A percentile compares a stretch with the other conserved stretches of the same genome.
phyloP scores from a whole-genome alignment of 2,888 invertebrate species.

The Lepidocyrtinus sp. region DNA sequence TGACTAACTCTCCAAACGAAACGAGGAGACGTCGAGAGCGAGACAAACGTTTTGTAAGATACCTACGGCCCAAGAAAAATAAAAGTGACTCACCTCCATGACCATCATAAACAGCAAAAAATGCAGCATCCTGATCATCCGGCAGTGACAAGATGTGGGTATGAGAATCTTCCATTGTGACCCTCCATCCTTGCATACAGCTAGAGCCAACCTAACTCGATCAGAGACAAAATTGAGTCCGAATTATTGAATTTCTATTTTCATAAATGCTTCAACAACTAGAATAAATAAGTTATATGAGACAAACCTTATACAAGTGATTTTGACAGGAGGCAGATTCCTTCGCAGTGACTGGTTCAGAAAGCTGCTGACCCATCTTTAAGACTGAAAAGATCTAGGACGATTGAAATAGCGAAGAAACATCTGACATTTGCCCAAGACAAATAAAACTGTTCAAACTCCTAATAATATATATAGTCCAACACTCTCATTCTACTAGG shows the following conservation, averaged over 20 bases:
- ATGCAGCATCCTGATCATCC: conserved; percentile 93
- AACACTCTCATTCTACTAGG: not conserved
- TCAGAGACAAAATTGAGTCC: conserved; percentile 72
- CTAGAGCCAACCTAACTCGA: conserved; percentile 89
- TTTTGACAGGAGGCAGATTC: conserved; percentile 87
- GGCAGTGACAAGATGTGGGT: conserved; percentile 94
- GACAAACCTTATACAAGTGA: conserved; percentile 69
- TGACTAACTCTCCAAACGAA: too few relatives aligned
- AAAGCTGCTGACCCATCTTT: conserved; percentile 96
- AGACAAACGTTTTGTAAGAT: too few relatives aligned
- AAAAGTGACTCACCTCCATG: conserved; percentile 89
- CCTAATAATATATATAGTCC: not conserved
- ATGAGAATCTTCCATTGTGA: conserved; percentile 99
- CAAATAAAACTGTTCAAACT: not conserved
- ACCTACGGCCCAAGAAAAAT: too few relatives aligned
- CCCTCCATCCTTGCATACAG: conserved; percentile 99
- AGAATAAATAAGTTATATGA: not conserved
- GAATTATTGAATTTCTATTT: conserved; percentile 46
- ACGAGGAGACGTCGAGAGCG: too few relatives aligned
- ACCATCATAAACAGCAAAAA: conserved; percentile 98
- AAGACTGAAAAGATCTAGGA: not conserved
- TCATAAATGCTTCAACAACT: not conserved
- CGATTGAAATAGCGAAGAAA: not conserved
- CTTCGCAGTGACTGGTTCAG: conserved; percentile 95
- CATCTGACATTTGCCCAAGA: not conserved